These are phyloP conservation scores for Pangasianodon gigas DNA, from an alignment of 2,113 vertebrate species.

Conservation along the genomic window DNA sequence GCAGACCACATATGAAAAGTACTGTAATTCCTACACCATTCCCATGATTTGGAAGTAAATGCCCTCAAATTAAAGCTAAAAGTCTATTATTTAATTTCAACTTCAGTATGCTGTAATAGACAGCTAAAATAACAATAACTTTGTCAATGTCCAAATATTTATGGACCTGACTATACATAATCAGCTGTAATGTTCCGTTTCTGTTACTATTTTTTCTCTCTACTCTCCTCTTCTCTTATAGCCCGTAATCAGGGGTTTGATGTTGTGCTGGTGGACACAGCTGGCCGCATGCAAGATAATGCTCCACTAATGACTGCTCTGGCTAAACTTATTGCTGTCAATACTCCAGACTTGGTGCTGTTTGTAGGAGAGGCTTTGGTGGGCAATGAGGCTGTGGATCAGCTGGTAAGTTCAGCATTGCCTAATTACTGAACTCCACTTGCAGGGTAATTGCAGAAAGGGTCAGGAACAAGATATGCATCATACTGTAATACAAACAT, in stretches of 20 bases:
- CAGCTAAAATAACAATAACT: neutral
- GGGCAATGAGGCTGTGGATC: slow-evolving; percentile 96
- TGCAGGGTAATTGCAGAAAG: neutral
- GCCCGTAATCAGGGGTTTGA: slow-evolving; percentile 94
- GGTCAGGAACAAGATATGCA: no score
- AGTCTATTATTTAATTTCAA: neutral
- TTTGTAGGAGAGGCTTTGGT: slow-evolving; percentile 97
- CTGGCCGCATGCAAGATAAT: slow-evolving; percentile 98
- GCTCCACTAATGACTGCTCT: slow-evolving; percentile 92
- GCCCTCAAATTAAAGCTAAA: neutral
- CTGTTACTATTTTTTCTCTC: neutral
- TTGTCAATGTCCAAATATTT: neutral
- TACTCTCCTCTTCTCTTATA: slow-evolving; percentile 55
- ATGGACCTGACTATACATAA: neutral
- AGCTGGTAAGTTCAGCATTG: slow-evolving; percentile 81
- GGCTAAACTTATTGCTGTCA: slow-evolving; percentile 96
- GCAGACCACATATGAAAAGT: no score
- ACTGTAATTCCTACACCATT: neutral
- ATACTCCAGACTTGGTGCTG: slow-evolving; percentile 91
- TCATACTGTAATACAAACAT: no score
- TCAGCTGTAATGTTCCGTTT: neutral
- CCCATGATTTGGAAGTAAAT: neutral
- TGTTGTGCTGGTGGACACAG: slow-evolving; percentile 97
- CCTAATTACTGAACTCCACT: neutral
- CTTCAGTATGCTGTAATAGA: neutral